These are phyloP conservation scores for Triplophysa rosa DNA, from an alignment of 2,113 vertebrate genomes.

Conservation along the genomic window DNA sequence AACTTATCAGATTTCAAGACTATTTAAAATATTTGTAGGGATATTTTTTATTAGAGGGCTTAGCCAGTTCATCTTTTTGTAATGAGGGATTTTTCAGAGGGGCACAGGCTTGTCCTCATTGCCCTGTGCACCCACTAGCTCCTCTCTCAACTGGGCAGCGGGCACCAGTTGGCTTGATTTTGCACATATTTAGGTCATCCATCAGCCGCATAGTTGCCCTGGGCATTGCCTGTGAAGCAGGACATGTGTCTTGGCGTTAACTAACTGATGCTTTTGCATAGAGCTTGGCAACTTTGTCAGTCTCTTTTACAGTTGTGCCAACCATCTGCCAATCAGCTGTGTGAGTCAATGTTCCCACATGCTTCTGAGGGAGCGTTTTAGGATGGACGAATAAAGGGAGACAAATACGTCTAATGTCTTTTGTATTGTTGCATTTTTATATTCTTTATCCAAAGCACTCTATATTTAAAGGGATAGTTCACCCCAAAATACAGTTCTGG, in stretches of 20 bases:
- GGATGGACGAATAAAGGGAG: neutral
- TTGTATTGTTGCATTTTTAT: neutral
- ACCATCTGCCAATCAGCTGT: conserved; percentile 30
- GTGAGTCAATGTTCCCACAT: conserved; percentile 8
- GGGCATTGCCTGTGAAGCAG: conserved; percentile 15
- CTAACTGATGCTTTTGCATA: conserved; percentile 35
- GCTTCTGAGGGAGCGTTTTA: neutral
- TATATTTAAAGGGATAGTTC: neutral
- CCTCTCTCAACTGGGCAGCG: conserved; percentile 18
- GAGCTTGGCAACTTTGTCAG: conserved; percentile 10
- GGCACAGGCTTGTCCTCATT: neutral
- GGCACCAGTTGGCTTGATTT: conserved; percentile 44
- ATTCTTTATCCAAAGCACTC: neutral
- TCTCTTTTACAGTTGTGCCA: conserved; percentile 10
- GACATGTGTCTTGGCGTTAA: conserved; percentile 32
- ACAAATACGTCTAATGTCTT: conserved; percentile 9
- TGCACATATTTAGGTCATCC: conserved; percentile 54
- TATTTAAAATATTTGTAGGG: no score
- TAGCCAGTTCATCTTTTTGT: no score
- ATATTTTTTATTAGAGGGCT: no score
- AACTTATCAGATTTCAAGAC: no score
- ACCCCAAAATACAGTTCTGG: neutral
- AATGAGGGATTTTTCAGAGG: neutral
- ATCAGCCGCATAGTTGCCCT: conserved; percentile 23
- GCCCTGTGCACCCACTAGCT: conserved; percentile 19